phyloP scores from a whole-genome alignment of 2,797 vertebrate genomes.

The Sebastes taczanowskii region DNA sequence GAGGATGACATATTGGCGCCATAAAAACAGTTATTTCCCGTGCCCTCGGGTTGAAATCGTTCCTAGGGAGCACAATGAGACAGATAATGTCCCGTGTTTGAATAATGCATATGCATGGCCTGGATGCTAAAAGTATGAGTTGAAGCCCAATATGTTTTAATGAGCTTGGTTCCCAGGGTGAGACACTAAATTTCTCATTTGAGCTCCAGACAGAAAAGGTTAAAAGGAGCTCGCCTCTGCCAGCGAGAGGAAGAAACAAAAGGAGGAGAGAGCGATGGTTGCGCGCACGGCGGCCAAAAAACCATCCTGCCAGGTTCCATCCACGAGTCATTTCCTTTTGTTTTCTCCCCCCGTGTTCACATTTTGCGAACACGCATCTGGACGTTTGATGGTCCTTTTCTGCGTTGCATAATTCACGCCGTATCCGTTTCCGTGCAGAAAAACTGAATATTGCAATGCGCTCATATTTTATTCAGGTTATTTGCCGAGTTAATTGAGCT shows the following conservation, averaged over 20 bases:
- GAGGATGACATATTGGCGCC: not conserved
- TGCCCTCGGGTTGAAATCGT: slow-evolving; percentile 29
- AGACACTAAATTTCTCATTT: slow-evolving; percentile 66
- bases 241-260: slow-evolving; percentile 15
- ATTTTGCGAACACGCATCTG: slow-evolving; percentile 4
- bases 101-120: slow-evolving; percentile 72
- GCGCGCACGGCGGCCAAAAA: not conserved
- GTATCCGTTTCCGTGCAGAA: slow-evolving; percentile 19
- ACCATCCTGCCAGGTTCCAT: slow-evolving; percentile 15
- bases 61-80: slow-evolving; percentile 32
- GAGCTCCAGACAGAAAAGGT: slow-evolving; percentile 63
- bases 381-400: not conserved
- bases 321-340: not conserved
- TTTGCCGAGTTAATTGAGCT: slow-evolving; percentile 70
- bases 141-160: slow-evolving; percentile 66
- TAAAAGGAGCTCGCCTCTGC: slow-evolving; percentile 46
- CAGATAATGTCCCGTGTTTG: slow-evolving; percentile 50
- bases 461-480: slow-evolving; percentile 63
- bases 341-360: not conserved
- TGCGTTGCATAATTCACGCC: slow-evolving; percentile 49
- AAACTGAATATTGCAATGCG: slow-evolving; percentile 54
- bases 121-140: slow-evolving; percentile 46
- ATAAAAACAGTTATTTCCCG: not conserved
- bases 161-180: slow-evolving; percentile 59
- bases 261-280: not conserved